Evolutionary conservation across 1,140 invertebrate genomes (phyloP).

Genomic region (Aleiodes sp.): DNA sequence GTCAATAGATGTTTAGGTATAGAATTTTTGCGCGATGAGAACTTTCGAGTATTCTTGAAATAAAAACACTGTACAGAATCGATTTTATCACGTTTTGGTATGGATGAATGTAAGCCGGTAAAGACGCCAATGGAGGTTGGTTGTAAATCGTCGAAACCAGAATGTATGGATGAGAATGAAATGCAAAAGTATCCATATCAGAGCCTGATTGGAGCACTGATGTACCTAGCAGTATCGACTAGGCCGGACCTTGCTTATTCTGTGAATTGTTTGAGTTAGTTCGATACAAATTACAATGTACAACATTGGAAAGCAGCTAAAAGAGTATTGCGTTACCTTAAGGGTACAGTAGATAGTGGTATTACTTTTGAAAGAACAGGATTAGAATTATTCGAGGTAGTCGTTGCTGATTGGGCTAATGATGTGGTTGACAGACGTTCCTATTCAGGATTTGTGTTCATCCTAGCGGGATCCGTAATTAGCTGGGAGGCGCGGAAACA

Average conservation of each 20-base stretch:
- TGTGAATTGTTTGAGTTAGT: constrained; percentile 43
- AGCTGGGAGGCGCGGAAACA: constrained; percentile 3
- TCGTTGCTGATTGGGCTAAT: constrained; percentile 45
- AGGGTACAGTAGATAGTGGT: constrained; percentile 35
- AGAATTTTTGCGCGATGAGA: not conserved
- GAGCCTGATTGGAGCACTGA: constrained; percentile 54
- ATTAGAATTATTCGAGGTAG: constrained; percentile 28
- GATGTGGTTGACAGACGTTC: not conserved
- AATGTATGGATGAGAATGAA: not conserved
- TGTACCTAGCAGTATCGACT: constrained; percentile 59
- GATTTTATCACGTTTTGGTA: constrained; percentile 13
- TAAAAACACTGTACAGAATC: not conserved
- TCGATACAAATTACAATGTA: constrained; percentile 4
- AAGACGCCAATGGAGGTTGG: constrained; percentile 19
- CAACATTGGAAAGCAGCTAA: constrained; percentile 38
- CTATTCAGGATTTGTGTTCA: not conserved
- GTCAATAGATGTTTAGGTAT: constrained; percentile 20
- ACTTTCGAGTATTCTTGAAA: not conserved
- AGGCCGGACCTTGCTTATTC: constrained; percentile 63
- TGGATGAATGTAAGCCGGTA: constrained; percentile 14
- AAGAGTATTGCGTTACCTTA: constrained; percentile 51
- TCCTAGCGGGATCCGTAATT: not conserved
- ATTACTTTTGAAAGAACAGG: constrained; percentile 26
- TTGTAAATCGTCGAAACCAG: not conserved
- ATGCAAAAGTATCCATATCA: constrained; percentile 43